Base-by-base conservation (phyloP, 1,140 invertebrate species). In the Glossosoma conforme region DNA sequence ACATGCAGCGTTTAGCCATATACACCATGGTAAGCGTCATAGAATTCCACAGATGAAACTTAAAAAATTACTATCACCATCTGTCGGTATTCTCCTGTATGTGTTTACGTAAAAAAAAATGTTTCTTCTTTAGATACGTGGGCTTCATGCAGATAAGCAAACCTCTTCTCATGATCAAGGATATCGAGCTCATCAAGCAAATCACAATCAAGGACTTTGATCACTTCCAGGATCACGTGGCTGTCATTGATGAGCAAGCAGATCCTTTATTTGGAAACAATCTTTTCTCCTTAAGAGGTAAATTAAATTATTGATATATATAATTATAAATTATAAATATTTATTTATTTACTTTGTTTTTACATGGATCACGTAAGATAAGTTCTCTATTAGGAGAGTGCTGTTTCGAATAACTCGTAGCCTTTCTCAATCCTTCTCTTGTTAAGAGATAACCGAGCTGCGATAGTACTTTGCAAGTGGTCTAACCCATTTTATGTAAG, bases 151-250 rank as follows among this genome's bases (percentile, higher is more conserved):
- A 81, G 41, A 70, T 82, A 14, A 24, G 64, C 0, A 68, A 62
- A 2, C 79, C 80, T 0, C 52, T 68, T 2, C 56, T 83, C 2
- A 46, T 84, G 8, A 50, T 85, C 0, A 71, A 74, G 24, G 82
- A 85, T 62, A 74, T 76, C 0, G 79, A 84, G 19, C 14, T 83
- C 4, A 75, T 85, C 2, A 82, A 77, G 55, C 64, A 68, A 24
- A 70, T 85, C 1, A 68, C 71, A 0, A 67, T 86, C 0, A 84
- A 83, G 60, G 77, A 83, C 46, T 86, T 86, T 52, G 78, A 85
- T 3, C 62, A 80, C 58, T 86, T 85, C 47, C 60, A 70, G 0
- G 75, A 85, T 57, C 78, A 82, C 47, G 62, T 64, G 6, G 46
- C 57, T 1, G 69, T 79, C 32, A 54, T 77, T 2, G 58, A 60